A percentile compares a stretch with the other conserved stretches of the same genome.
Evolutionary conservation across 2,113 vertebrate species (phyloP).

Genomic region (Psilopogon haemacephalus): DNA sequence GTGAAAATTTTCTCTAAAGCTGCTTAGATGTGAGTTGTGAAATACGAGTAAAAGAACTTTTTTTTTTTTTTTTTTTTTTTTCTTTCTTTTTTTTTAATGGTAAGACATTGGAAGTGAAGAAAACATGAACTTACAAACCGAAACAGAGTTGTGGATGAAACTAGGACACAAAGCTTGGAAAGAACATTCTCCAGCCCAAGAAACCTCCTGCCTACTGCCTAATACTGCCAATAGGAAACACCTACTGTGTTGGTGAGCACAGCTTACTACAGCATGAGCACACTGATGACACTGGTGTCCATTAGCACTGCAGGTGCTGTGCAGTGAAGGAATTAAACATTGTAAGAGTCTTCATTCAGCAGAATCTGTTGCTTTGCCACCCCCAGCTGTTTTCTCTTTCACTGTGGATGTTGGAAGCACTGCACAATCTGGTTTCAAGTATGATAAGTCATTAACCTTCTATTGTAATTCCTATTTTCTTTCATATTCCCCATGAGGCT

Average conservation of each 20-base stretch:
- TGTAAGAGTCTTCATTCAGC: neutral
- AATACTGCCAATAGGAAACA: neutral
- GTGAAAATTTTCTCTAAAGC: neutral
- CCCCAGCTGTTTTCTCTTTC: neutral
- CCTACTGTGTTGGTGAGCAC: neutral
- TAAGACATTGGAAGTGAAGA: neutral
- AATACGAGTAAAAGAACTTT: neutral
- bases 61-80: no score
- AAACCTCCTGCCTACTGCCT: neutral
- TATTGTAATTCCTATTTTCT: neutral
- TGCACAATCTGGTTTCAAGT: neutral
- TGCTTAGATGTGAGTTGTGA: neutral
- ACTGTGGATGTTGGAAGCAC: neutral
- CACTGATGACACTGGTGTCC: neutral
- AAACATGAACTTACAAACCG: neutral
- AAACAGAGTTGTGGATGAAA: neutral
- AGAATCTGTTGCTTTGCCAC: neutral
- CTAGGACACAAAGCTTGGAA: neutral
- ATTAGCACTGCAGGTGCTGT: neutral
- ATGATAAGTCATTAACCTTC: neutral
- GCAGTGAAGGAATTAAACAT: neutral
- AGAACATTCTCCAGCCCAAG: neutral
- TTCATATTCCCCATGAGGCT: neutral
- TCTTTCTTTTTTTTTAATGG: no score
- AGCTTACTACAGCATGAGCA: neutral